Conservation (phyloP, 2,113 vertebrate genomes). For the Proteles cristata region DNA sequence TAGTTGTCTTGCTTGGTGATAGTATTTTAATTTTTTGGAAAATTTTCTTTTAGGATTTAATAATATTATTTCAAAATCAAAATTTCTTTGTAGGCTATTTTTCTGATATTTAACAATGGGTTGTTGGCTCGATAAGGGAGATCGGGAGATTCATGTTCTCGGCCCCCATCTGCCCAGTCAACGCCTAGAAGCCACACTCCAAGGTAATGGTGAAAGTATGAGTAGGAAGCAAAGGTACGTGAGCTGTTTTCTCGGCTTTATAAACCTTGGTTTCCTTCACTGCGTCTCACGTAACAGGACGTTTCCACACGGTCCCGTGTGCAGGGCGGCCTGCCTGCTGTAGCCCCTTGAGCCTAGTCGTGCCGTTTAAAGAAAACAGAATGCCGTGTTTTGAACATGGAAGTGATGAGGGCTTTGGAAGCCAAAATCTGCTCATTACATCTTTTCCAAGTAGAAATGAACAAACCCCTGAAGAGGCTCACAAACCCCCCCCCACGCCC, state of each 20-base stretch:
- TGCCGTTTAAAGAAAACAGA: not conserved
- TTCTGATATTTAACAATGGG: not conserved
- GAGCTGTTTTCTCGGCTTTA: not conserved
- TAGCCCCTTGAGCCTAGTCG: not conserved
- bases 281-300: not conserved
- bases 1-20: not conserved
- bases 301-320: rapidly evolving
- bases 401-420: not conserved
- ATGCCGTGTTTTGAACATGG: not conserved
- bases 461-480: rapidly evolving
- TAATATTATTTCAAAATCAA: not conserved
- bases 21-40: not conserved
- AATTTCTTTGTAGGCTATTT: not conserved
- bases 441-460: not conserved
- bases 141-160: not conserved
- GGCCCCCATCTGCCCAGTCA: not conserved
- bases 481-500: not conserved
- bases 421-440: not conserved
- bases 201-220: rapidly evolving
- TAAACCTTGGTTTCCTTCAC: not conserved
- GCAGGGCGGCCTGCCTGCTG: not conserved
- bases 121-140: not conserved
- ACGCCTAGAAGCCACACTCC: not conserved
- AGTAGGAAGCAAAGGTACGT: not conserved
- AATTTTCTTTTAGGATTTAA: not conserved